Evolutionary conservation across 2,797 vertebrate genomes (phyloP), one percentile per base, ranked within the genome.

Genomic region (Melopsittacus undulatus): DNA sequence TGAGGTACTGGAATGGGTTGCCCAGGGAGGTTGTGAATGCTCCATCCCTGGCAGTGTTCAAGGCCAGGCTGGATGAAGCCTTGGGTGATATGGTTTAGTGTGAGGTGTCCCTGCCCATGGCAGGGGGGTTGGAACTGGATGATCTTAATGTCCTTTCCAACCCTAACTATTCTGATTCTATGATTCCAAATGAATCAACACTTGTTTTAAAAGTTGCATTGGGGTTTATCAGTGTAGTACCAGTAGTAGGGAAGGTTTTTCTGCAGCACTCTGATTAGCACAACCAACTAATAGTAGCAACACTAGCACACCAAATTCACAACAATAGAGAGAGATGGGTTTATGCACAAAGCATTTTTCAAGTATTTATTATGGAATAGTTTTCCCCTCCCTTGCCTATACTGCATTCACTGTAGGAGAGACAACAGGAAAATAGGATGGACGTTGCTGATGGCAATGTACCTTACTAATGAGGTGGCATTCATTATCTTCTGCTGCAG

Each of bases 241-340:
- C 77, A 54, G 54, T 62, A 87, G 40, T 3, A 81, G 42, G 51
- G 67, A 83, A 76, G 32, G 17, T 23, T 95, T 93, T 92, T 42
- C 89, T 73, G 54, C 67, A 89, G 87, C 68, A 93, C 94, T 88
- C 62, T 83, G 92, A 97, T 94, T 93, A 96, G 72, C 57, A 77
- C 67, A 34, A 48, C 32, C 72, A 76, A 42, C 92, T 92, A 49
- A 42, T 77, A 69, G 79, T 64, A 56, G 29, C 67, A 87, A 90
- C 43, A 19, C 46, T n/a, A 82, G 54, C 36, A 9, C 61, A 93
- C 46, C 38, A 46, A 57, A 74, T 67, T 83, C 63, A 83, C 29
- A 85, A 62, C 72, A 87, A 57, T 3, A 76, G 43, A 27, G 32
- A 64, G 62, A 81, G 38, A 64, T 8, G 23, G 46, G 18, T 67